Conservation (phyloP, 2,113 vertebrate species). For the Cyprinodon variegatus region DNA sequence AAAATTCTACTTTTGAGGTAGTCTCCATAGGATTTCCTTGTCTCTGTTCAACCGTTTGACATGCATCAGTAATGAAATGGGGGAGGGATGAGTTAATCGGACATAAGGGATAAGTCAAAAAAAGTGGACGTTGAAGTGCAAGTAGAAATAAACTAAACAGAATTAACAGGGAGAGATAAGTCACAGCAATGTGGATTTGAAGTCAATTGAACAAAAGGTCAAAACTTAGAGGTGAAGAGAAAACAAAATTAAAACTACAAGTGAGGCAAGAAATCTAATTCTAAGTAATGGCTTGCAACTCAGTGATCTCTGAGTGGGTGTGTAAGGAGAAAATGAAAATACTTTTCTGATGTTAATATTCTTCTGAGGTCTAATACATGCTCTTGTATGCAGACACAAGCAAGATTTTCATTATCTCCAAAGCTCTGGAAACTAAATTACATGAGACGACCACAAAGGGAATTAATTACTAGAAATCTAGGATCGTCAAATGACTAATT, state of each 20-base stretch:
- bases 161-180: not conserved
- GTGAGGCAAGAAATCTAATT: conserved; percentile 16
- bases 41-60: not conserved
- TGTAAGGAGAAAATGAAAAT: conserved; percentile 24
- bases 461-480: conserved; percentile 37
- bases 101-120: not conserved
- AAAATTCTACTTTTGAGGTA: not conserved
- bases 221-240: conserved; percentile 3
- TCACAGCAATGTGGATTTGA: not conserved
- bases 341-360: conserved; percentile 30
- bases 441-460: conserved; percentile 37
- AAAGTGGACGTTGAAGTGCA: not conserved
- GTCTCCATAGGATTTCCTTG: not conserved
- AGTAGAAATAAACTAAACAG: not conserved
- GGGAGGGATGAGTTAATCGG: not conserved
- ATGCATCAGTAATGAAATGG: not conserved
- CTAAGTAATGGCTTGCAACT: conserved; percentile 29
- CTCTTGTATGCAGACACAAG: conserved; percentile 32
- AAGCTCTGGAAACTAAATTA: conserved; percentile 40
- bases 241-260: conserved; percentile 28
- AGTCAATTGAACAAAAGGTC: not conserved
- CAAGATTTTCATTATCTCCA: conserved; percentile 54
- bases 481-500: conserved; percentile 14
- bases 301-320: conserved; percentile 21
- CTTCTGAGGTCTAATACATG: conserved; percentile 43